phyloP scores from a whole-genome alignment of 2,113 vertebrate species.

The Ictidomys tridecemlineatus region DNA sequence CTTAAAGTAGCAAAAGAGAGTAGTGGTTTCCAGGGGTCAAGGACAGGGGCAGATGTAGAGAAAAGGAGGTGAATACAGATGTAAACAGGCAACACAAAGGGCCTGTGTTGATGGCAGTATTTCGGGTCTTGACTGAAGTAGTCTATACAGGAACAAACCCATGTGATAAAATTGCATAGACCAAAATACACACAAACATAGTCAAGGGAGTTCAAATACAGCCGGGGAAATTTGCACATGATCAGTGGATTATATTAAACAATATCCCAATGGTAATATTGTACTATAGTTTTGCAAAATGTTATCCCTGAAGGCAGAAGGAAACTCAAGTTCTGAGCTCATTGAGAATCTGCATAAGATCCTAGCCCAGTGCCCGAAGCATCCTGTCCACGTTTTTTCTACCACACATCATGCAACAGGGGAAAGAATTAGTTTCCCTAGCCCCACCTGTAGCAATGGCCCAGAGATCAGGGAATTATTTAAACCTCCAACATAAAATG shows the following conservation, averaged over 20 bases:
- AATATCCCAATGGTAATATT: not conserved
- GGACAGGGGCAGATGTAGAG: not conserved
- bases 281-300: not conserved
- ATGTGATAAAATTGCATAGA: not conserved
- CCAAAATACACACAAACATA: not conserved
- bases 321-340: not conserved
- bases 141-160: not conserved
- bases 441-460: not conserved
- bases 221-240: not conserved
- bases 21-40: not conserved
- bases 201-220: not conserved
- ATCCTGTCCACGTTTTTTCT: not conserved
- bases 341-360: not conserved
- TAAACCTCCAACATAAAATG: not conserved
- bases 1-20: not conserved
- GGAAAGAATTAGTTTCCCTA: not conserved
- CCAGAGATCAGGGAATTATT: not conserved
- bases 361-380: rapidly evolving
- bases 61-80: not conserved
- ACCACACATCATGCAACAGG: not conserved
- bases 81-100: not conserved
- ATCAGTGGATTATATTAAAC: not conserved
- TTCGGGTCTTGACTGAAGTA: not conserved
- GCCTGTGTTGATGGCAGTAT: not conserved
- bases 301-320: not conserved